Evolutionary conservation across 2,888 invertebrate genomes (phyloP), one percentile per base, ranked within the genome.

Genomic region (Eugnorisma glareosa): DNA sequence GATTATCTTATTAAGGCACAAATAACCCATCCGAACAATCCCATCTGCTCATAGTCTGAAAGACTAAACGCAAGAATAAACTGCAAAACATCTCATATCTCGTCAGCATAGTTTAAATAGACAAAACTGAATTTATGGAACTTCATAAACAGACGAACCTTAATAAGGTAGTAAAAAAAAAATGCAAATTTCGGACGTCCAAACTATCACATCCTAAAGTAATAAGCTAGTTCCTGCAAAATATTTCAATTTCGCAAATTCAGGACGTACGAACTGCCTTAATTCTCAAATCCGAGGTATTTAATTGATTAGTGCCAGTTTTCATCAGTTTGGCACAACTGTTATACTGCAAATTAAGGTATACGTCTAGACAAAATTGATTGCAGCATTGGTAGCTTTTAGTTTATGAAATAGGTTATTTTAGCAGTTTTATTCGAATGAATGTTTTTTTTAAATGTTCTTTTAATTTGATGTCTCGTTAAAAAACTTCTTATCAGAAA

Each of bases 281-380:
- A 18, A 18, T 72, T 51, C 15, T 51, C 15, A 77, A 77, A 63
- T 31, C n/a, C 13, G n/a, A 35, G n/a, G 11, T 24, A 51, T 10
- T 51, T n/a, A 1, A 77, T 48, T 11, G 24, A 75, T 28, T 45
- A 59, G 13, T 45, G 75, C 1, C 40, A 4, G 31, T 48, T 61
- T 63, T 76, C 31, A 76, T 40, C 59, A 24, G 54, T 35, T 40
- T 43, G n/a, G n/a, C 45, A n/a, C 10, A n/a, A n/a, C 43, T 28
- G 24, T 35, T 24, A 0, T 8, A 21, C 24, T 37, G 24, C 3
- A 28, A 28, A 74, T 74, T 54, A 28, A 28, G n/a, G 24, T n/a
- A 13, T 40, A 18, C 2, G 18, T 37, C 24, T 21, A 35, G 45
- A 45, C 37, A 15, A 18, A 77, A 77, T 28, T 37, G 10, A 77